Evolutionary conservation across 2,888 invertebrate genomes (phyloP), one percentile per base, ranked within the genome.

Genomic region (Campoplex nolae): DNA sequence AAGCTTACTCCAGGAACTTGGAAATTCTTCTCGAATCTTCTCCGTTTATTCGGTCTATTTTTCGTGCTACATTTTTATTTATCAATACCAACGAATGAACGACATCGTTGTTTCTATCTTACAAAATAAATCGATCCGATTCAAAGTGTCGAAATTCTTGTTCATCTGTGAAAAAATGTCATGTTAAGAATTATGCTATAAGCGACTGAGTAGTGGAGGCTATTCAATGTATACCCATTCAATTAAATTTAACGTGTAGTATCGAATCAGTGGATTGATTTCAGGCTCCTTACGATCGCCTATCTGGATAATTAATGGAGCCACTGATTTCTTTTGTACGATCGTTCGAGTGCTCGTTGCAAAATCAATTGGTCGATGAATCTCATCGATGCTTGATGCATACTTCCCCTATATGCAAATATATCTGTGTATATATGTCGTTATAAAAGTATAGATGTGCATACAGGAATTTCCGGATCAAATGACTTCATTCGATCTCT

Each of bases 341-440:
- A 83, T 77, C 74, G 75, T 83, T 58, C 54, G 56, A 77, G 81
- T 62, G 74, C 54, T 73, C 86, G 86, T 84, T 78, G 74, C 84
- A 78, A 87, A 84, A 84, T 87, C 73, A 87, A 84, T 87, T 82
- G 86, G 81, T 87, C 84, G 86, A 81, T 84, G 86, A 84, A 87
- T 87, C 77, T 87, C 86, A 87, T 87, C 86, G 86, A 87, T 82
- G 84, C 84, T 65, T 84, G 86, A 84, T 84, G 83, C 83, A 68
- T 77, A 77, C 71, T 80, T 74, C 65, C 56, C 35, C 23, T 48
- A 51, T 74, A 48, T 73, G 65, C 23, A 62, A 18, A 51, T 51
- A 16, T 68, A 13, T 8, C 45, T n/a, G 45, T 62, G 28, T 45
- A 74, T 42, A 38, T 74, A 56, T 54, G 35, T 35, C 51, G 51